Base-by-base conservation (phyloP, 2,797 vertebrate species). In the Pangasius krempfi region DNA sequence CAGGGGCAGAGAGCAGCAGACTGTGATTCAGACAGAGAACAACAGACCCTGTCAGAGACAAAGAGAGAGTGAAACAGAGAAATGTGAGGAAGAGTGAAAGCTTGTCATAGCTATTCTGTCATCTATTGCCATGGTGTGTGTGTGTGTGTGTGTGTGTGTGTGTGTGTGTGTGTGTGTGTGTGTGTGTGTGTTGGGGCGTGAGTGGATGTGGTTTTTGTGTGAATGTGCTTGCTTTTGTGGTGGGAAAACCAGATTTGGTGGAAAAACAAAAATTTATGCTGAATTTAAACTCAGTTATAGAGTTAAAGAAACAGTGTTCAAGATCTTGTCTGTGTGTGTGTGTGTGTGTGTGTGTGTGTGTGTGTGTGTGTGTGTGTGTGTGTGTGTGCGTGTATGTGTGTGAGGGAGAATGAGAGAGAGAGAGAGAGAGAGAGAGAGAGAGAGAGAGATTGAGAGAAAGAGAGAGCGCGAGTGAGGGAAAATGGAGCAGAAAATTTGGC, bases 401-500 rank as follows among this genome's bases (percentile, higher is more conserved):
- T 81, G 86, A 56, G 86, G 87, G 81, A 87, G 70, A 87, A 40
- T 40, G 78, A 22, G 25, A 54, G 60, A 58, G 78, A 18, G 22
- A 54, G 60, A 88, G 80, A 87, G 70, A 87, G 78, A 22, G 25
- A 54, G 60, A 58, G 78, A 18, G 22, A 54, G 60, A 68, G 79
- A 75, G 40, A 47, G 72, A 58, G 44, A 62, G 78, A 86, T 40
- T 76, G 70, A 50, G 68, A 18, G 56, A 47, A 33, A 75, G 76
- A 60, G 62, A 5, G 33, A 78, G 81, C 73, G 81, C 73, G 68
- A 16, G 58, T 0, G 12, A 16, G 80, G 7, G 89, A 94, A 96
- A 96, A 93, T 96, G 92, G 95, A 96, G 95, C 95, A 95, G 94
- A 95, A 96, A 95, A 95, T 95, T 78, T 95, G 94, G 92, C 94